A percentile compares a stretch with the other conserved stretches of the same genome.
phyloP scores from a whole-genome alignment of 92 coral and sea anemone species.

The Montipora capitata region DNA sequence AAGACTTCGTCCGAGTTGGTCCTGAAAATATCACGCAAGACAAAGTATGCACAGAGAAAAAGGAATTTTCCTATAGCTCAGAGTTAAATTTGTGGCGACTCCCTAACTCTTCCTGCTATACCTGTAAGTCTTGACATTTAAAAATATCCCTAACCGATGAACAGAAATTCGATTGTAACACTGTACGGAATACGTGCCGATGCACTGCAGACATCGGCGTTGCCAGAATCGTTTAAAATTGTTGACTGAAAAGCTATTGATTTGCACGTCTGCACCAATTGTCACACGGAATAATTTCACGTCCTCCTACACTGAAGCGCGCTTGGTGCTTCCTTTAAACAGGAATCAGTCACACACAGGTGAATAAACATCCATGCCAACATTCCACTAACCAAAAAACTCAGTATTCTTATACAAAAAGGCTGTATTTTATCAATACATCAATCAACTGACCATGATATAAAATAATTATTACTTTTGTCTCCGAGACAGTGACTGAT shows the following conservation, averaged over 20 bases:
- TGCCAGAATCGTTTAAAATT: background rate
- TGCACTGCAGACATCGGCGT: background rate
- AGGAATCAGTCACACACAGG: background rate
- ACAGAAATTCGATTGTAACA: background rate
- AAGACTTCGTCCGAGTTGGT: background rate
- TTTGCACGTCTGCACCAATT: background rate
- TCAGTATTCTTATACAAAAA: too few relatives aligned
- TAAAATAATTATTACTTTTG: too few relatives aligned
- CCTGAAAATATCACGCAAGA: background rate
- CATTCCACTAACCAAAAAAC: background rate
- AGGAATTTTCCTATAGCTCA: too few relatives aligned
- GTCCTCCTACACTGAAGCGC: background rate
- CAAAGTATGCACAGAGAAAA: too few relatives aligned
- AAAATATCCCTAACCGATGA: background rate
- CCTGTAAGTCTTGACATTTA: background rate
- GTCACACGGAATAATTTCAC: background rate
- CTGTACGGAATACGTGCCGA: background rate
- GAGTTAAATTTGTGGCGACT: background rate
- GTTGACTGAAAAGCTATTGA: background rate
- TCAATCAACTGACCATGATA: too few relatives aligned
- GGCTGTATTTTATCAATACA: too few relatives aligned
- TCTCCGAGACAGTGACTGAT: too few relatives aligned
- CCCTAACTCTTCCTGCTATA: background rate
- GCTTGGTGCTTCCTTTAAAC: slow-evolving; percentile 16
- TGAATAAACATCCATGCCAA: background rate